phyloP scores from a whole-genome alignment of 2,797 vertebrate genomes.

The Gambusia yucatana region DNA sequence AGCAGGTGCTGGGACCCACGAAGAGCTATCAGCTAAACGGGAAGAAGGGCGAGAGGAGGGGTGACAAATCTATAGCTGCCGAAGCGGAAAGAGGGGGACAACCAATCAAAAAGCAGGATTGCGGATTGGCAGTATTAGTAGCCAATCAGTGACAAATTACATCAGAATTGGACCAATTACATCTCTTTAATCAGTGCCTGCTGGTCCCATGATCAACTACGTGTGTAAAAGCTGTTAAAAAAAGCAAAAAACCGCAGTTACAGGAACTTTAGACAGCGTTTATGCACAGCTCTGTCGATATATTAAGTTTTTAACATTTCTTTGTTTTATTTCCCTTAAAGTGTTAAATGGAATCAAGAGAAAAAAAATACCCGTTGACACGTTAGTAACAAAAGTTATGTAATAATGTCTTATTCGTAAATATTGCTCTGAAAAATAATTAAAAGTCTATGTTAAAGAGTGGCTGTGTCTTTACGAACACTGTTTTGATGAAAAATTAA shows the following conservation, averaged over 20 bases:
- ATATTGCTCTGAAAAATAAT: background rate
- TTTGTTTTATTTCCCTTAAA: background rate
- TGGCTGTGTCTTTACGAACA: background rate
- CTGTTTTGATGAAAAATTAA: background rate
- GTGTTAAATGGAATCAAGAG: background rate
- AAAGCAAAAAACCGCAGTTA: slow-evolving; percentile 31
- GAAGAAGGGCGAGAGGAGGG: slow-evolving; percentile 40
- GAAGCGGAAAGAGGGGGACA: slow-evolving; percentile 51
- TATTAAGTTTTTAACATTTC: background rate
- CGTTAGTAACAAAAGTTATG: background rate
- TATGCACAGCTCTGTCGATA: background rate
- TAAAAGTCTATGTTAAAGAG: background rate
- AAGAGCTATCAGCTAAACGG: slow-evolving; percentile 48
- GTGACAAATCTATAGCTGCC: background rate
- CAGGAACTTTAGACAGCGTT: background rate
- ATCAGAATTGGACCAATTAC: slow-evolving; percentile 56
- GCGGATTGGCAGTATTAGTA: slow-evolving; percentile 12
- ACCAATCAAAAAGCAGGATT: slow-evolving; percentile 59
- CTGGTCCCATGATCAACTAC: slow-evolving; percentile 64
- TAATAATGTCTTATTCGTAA: background rate
- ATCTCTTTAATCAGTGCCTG: slow-evolving; percentile 11
- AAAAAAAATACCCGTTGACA: background rate
- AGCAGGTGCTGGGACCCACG: slow-evolving; percentile 51
- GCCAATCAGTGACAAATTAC: slow-evolving; percentile 35
- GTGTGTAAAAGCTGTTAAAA: slow-evolving; percentile 18